These are phyloP conservation scores for Laodelphax striatellus DNA, from an alignment of 1,140 invertebrate species.

Conservation along the genomic window DNA sequence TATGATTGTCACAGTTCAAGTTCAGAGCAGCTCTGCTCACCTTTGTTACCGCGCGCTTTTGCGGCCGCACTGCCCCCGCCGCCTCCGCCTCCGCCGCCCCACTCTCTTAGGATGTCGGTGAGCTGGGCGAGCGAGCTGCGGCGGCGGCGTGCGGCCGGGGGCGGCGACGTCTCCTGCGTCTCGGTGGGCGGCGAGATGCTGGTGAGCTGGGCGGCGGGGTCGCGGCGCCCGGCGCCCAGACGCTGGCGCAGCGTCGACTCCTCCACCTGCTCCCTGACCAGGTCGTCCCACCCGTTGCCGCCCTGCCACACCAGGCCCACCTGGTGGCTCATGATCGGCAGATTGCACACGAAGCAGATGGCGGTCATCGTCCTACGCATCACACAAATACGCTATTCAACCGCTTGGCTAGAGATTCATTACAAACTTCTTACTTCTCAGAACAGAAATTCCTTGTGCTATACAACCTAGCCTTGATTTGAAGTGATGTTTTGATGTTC, in stretches of 20 bases:
- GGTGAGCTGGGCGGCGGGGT: slow-evolving; percentile 79
- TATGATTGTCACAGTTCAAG: no score
- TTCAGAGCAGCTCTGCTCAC: background rate
- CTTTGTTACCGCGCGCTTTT: slow-evolving; percentile 42
- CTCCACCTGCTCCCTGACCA: slow-evolving; percentile 71
- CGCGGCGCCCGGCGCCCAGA: slow-evolving; percentile 51
- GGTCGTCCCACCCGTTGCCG: slow-evolving; percentile 85
- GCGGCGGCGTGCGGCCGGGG: slow-evolving; percentile 47
- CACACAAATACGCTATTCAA: background rate
- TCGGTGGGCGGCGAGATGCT: slow-evolving; percentile 67
- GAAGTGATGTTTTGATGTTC: no score
- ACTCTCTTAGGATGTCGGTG: slow-evolving; percentile 74
- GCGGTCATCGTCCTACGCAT: slow-evolving; percentile 75
- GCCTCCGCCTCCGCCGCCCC: slow-evolving; percentile 49
- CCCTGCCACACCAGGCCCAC: slow-evolving; percentile 86
- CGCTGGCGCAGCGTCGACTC: slow-evolving; percentile 70
- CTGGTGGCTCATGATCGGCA: slow-evolving; percentile 86
- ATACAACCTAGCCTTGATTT: no score
- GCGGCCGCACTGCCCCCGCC: slow-evolving; percentile 25
- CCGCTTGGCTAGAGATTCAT: no score
- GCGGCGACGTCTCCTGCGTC: slow-evolving; percentile 48
- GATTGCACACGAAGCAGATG: slow-evolving; percentile 90
- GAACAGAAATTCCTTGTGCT: no score
- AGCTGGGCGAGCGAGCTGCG: slow-evolving; percentile 75
- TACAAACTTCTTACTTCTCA: no score